These are phyloP conservation scores for Dromaius novaehollandiae DNA, from an alignment of 2,113 vertebrate species.

Conservation along the genomic window DNA sequence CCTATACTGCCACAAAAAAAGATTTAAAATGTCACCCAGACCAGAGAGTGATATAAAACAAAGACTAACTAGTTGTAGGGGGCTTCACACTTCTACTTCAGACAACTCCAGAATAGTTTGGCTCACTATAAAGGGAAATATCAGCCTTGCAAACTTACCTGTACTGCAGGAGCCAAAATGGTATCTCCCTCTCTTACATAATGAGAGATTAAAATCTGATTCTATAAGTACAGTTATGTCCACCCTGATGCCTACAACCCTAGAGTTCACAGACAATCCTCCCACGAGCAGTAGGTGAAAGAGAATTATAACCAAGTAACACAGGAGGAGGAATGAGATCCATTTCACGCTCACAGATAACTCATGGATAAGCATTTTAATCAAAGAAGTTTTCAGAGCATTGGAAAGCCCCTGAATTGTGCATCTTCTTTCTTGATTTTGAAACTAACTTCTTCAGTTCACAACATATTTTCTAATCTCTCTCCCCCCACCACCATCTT, in stretches of 20 bases:
- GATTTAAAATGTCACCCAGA: background rate
- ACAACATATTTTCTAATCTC: background rate
- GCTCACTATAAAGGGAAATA: background rate
- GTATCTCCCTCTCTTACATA: background rate
- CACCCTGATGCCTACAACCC: background rate
- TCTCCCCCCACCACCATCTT: background rate
- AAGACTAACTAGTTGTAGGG: background rate
- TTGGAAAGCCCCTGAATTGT: background rate
- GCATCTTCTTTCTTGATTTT: background rate
- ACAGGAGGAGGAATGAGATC: background rate
- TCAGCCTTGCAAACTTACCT: background rate
- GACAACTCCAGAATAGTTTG: background rate
- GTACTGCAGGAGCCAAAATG: background rate
- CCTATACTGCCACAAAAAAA: background rate
- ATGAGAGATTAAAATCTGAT: background rate
- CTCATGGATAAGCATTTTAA: background rate
- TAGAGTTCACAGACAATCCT: background rate
- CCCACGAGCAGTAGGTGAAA: background rate
- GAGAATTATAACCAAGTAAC: background rate
- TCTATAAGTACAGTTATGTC: background rate
- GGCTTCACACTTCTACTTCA: background rate
- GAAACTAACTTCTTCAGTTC: background rate
- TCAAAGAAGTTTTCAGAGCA: background rate
- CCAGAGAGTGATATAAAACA: background rate
- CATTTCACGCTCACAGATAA: background rate